A percentile compares a stretch with the other conserved stretches of the same genome.
These are phyloP conservation scores for Zaprionus lineosus DNA, from an alignment of 2,888 invertebrate genomes.

Conservation along the genomic window DNA sequence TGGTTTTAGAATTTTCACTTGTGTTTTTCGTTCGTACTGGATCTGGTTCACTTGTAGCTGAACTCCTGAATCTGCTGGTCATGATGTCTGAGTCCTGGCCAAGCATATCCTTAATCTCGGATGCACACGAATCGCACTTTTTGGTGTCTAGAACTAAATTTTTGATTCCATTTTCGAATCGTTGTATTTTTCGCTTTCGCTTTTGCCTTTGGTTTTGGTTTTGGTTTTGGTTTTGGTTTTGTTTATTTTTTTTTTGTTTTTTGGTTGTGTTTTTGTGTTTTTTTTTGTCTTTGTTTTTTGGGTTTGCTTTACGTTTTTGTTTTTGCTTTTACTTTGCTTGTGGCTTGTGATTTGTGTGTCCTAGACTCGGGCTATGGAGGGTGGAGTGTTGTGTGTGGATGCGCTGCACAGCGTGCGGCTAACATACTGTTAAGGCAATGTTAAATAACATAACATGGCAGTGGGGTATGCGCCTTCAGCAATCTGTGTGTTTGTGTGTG, in stretches of 20 bases:
- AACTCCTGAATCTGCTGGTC: neutral
- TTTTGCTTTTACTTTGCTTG: too few relatives aligned
- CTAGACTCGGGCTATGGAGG: too few relatives aligned
- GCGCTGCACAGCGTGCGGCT: conserved; percentile 32
- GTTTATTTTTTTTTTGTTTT: too few relatives aligned
- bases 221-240: too few relatives aligned
- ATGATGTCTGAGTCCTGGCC: neutral
- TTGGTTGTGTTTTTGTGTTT: conserved; percentile 3
- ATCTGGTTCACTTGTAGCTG: too few relatives aligned
- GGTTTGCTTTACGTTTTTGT: too few relatives aligned
- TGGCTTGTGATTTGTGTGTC: too few relatives aligned
- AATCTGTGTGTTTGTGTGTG: too few relatives aligned
- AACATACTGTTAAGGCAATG: conserved; percentile 45
- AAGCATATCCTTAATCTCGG: too few relatives aligned
- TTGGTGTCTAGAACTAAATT: conserved; percentile 58
- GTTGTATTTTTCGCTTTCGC: conserved; percentile 18
- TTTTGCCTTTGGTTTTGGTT: too few relatives aligned
- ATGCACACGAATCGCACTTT: conserved; percentile 59
- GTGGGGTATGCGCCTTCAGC: conserved; percentile 19
- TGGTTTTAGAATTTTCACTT: conserved; percentile 72
- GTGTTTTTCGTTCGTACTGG: neutral
- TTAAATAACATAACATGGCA: conserved; percentile 56
- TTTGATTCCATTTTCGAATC: conserved; percentile 29
- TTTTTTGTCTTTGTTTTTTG: too few relatives aligned
- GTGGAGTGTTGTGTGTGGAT: conserved; percentile 6